phyloP scores from a whole-genome alignment of 2,797 vertebrate genomes.

The Urophycis tenuis region DNA sequence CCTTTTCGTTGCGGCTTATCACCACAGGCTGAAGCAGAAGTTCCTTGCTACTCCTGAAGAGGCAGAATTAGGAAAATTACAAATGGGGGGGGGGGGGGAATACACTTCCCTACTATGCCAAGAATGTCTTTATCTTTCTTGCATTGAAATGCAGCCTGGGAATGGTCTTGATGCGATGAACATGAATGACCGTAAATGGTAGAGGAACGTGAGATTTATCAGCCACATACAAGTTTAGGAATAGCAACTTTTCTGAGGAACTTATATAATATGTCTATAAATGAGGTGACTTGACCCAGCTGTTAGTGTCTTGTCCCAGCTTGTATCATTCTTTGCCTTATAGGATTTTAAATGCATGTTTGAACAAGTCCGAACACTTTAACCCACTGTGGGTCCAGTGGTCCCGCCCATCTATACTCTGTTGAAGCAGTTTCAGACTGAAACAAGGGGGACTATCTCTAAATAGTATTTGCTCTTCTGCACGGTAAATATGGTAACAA shows the following conservation, averaged over 20 bases:
- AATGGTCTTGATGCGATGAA: too few species aligned
- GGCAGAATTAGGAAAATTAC: slow-evolving; percentile 1
- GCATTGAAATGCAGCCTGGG: not conserved
- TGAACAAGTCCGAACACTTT: slow-evolving; percentile 38
- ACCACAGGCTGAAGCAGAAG: slow-evolving; percentile 91
- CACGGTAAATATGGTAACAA: not conserved
- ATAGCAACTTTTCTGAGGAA: not conserved
- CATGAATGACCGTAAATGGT: too few species aligned
- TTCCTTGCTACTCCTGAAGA: slow-evolving; percentile 91
- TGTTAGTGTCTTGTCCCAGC: slow-evolving; percentile 20
- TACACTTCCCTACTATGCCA: not conserved
- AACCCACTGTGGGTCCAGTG: not conserved
- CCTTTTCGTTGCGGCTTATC: slow-evolving; percentile 96
- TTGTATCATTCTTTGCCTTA: slow-evolving; percentile 20
- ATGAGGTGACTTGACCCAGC: slow-evolving; percentile 27
- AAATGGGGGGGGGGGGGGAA: not conserved
- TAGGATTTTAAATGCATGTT: slow-evolving; percentile 33
- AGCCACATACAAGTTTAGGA: not conserved
- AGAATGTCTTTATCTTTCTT: not conserved
- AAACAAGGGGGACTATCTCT: not conserved
- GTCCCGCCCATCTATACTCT: not conserved
- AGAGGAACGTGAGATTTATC: too few species aligned
- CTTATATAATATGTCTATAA: not conserved
- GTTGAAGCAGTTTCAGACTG: not conserved
- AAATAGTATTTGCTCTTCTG: not conserved